Evolutionary conservation across 1,140 invertebrate genomes (phyloP).

Genomic region (Antheraea pernyi): DNA sequence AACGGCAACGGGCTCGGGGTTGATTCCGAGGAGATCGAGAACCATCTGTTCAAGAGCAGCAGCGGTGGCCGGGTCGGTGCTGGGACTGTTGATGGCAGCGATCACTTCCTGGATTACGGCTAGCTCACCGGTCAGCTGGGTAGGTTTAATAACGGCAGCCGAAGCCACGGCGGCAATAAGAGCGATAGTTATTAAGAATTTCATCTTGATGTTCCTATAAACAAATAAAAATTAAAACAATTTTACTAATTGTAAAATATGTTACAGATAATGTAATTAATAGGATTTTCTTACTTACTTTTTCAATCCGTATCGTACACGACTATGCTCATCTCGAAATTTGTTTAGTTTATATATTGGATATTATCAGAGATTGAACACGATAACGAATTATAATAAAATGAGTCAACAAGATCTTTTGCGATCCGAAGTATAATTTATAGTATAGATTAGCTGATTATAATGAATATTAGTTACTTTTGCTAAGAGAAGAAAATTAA

Average conservation of each 20-base stretch:
- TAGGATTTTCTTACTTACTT: not conserved
- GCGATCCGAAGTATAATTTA: not conserved
- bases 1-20: constrained; percentile 15
- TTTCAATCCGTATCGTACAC: constrained; percentile 3
- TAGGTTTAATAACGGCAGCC: constrained; percentile 34
- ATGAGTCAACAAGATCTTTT: not conserved
- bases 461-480: too few species aligned
- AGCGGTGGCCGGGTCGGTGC: constrained; percentile 60
- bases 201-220: constrained; percentile 45
- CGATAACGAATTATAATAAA: constrained; percentile 1
- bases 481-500: too few species aligned
- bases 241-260: not conserved
- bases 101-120: constrained; percentile 50
- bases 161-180: constrained; percentile 41
- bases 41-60: constrained; percentile 47
- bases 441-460: too few species aligned
- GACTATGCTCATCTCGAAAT: not conserved
- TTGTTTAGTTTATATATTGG: constrained; percentile 6
- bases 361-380: constrained; percentile 3
- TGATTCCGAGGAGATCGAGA: constrained; percentile 32
- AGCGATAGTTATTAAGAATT: constrained; percentile 52
- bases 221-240: constrained; percentile 16
- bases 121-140: constrained; percentile 20
- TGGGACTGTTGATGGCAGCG: constrained; percentile 58
- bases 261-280: not conserved